Base-by-base conservation (phyloP, 1,140 invertebrate species). In the Bacillus rossius region DNA sequence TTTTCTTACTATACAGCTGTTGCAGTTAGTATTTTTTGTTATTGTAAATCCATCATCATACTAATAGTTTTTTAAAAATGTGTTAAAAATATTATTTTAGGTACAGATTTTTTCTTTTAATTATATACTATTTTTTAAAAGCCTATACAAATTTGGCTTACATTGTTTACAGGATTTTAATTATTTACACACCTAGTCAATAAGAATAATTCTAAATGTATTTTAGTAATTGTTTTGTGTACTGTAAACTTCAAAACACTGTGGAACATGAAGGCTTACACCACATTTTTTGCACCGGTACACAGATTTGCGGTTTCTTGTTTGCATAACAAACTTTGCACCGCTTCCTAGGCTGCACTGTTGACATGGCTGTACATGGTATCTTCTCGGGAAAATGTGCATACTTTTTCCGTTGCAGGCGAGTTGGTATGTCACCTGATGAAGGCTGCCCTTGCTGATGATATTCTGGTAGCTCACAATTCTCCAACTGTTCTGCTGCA, bases 181-280 rank as follows among this genome's bases (percentile, higher is more conserved):
- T 34, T 10, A 34, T 34, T 34, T 34, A 34, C 29, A 34, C 29
- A 34, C 29, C 10, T 34, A 34, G 4, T 34, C 29, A 7, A 34
- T 34, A 7, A 34, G 29, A 34, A 34, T 34, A 34, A 7, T 10
- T 34, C 10, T 34, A 10, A 34, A 34, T 10, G 10, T 34, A 34
- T 34, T 25, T 45, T 45, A 45, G 43, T 5, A 45, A 45, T 25
- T 45, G 4, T 19, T 45, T 25, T 45, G 17, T 19, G 59, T 52
- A 49, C 58, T 59, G 25, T 61, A 63, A 16, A 49, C 58, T 57
- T 63, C 51, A 40, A 63, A 63, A 57, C 61, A 63, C 23, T 58
- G 40, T 34, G 54, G 48, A 52, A 61, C 29, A 59, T 61, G 59
- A 5, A 61, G 55, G 8, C 41, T 3, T 25, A 61, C 42, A 29